phyloP scores from a whole-genome alignment of 2,113 vertebrate genomes.

The Lagopus muta region DNA sequence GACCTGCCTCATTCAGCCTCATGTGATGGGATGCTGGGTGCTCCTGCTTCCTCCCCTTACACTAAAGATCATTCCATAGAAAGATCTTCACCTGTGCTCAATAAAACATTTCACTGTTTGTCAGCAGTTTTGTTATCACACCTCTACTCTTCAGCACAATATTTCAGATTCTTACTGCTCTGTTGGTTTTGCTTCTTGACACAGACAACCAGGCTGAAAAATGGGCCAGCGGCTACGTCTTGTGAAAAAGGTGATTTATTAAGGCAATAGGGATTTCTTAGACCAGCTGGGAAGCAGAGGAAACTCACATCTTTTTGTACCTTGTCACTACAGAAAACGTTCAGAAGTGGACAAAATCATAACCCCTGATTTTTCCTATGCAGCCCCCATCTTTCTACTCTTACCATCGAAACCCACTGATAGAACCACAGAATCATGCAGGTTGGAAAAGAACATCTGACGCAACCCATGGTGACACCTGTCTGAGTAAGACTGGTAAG shows the following conservation, averaged over 20 bases:
- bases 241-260: slow-evolving; percentile 51
- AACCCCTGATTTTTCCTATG: neutral
- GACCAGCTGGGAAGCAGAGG: neutral
- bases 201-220: slow-evolving; percentile 51
- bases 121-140: slow-evolving; percentile 36
- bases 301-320: neutral
- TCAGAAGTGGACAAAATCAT: neutral
- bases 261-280: neutral
- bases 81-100: slow-evolving; percentile 41
- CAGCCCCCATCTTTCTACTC: neutral
- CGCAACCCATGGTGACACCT: neutral
- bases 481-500: neutral
- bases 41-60: slow-evolving; percentile 24
- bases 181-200: slow-evolving; percentile 48
- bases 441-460: neutral
- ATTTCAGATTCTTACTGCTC: slow-evolving; percentile 42
- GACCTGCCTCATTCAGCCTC: neutral
- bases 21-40: neutral
- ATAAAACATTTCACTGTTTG: slow-evolving; percentile 40
- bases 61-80: slow-evolving; percentile 27
- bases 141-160: slow-evolving; percentile 27
- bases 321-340: neutral
- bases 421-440: neutral
- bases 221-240: neutral
- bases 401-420: neutral